Evolutionary conservation across 2,113 vertebrate species (phyloP).

Genomic region (Peromyscus leucopus): DNA sequence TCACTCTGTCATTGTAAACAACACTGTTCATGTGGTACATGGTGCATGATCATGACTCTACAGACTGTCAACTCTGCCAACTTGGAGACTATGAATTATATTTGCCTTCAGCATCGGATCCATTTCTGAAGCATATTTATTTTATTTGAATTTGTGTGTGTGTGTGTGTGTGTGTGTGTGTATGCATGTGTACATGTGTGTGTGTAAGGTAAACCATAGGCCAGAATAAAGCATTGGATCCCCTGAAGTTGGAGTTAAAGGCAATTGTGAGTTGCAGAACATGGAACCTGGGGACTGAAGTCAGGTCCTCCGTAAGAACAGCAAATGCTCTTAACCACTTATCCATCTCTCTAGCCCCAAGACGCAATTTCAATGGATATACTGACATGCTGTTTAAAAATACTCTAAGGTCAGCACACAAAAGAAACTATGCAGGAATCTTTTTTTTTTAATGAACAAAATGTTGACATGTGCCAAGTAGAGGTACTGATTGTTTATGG

Average conservation of each 20-base stretch:
- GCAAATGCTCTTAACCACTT: background rate
- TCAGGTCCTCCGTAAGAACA: background rate
- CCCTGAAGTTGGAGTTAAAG: background rate
- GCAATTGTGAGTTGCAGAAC: background rate
- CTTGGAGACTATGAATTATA: background rate
- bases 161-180: background rate
- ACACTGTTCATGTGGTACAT: background rate
- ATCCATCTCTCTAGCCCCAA: background rate
- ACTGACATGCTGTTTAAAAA: background rate
- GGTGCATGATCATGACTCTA: accelerated
- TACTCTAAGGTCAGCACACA: background rate
- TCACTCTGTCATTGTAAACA: background rate
- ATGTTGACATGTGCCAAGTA: background rate
- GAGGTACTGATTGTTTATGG: background rate
- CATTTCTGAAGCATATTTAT: background rate
- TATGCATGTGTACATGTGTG: too few relatives aligned
- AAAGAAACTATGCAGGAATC: background rate
- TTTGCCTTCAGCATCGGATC: background rate
- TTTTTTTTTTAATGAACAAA: background rate
- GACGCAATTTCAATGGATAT: background rate
- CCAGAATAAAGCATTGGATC: background rate
- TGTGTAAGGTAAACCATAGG: background rate
- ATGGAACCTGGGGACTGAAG: background rate
- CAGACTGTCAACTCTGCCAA: background rate
- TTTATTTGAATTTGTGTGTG: background rate